Percentiles rank a stretch among this genome's conserved stretches.
phyloP scores from a whole-genome alignment of 2,113 vertebrate species.

The Junco hyemalis region DNA sequence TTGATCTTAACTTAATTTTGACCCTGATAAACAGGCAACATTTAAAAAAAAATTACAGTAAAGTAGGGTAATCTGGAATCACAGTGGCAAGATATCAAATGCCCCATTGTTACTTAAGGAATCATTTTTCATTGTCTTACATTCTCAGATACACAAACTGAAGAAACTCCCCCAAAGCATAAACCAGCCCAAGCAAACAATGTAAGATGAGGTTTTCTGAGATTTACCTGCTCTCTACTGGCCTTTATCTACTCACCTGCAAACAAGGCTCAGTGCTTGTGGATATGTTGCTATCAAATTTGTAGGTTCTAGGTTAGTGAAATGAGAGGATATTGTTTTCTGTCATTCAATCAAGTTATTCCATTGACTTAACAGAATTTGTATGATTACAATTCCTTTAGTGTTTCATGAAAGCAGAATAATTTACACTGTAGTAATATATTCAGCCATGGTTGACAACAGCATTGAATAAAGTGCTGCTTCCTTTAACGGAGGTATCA shows the following conservation, averaged over 20 bases:
- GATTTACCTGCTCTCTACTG: neutral
- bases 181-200: neutral
- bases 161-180: neutral
- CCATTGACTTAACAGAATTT: neutral
- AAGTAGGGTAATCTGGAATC: neutral
- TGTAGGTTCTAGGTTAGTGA: neutral
- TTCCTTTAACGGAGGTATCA: constrained; percentile 38
- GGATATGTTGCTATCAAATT: neutral
- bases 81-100: neutral
- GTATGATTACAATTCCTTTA: neutral
- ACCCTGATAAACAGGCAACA: neutral
- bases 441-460: neutral
- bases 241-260: neutral
- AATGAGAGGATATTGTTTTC: neutral
- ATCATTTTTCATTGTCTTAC: neutral
- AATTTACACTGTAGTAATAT: neutral
- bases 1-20: neutral
- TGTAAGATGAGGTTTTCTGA: neutral
- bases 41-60: too few relatives aligned
- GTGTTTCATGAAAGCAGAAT: neutral
- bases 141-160: neutral
- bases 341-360: neutral
- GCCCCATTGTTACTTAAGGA: neutral
- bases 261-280: neutral
- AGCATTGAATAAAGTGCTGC: neutral